Evolutionary conservation across 1,140 invertebrate genomes (phyloP), one percentile per base, ranked within the genome.

Genomic region (Drosophila orena): DNA sequence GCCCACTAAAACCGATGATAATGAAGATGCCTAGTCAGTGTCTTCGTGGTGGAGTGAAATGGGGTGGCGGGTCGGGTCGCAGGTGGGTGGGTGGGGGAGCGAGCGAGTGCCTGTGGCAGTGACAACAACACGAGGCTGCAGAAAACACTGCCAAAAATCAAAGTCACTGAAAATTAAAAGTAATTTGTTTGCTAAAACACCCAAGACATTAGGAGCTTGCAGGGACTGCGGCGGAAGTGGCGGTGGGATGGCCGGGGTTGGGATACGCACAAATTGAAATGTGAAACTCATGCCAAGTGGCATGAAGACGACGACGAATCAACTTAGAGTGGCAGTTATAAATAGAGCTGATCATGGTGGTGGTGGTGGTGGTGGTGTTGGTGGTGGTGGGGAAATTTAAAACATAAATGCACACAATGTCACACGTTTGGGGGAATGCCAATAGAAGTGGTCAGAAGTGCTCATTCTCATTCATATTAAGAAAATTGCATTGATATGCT

Each of bases 111-210:
- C 43, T 38, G 57, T 40, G 55, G 68, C 65, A 61, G 43, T 61
- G 57, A 49, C 57, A 74, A 40, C 69, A 62, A 24, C 42, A 69
- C 52, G 30, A 5, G 24, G 27, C 20, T 20, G 40, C 17, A 14
- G 44, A 11, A 27, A 43, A 20, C 43, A 58, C 50, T 77, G 65
- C 56, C 62, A 83, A 88, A 89, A 89, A 89, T 89, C 84, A 89
- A 89, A 89, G 84, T 89, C 84, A 89, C 79, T 72, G 73, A 84
- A 89, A 89, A 89, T 89, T 89, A 89, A 89, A 89, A 89, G 84
- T 89, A 88, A 89, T 89, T 89, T 89, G 84, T 89, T 89, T 89
- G 84, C 79, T 60, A 89, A 89, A 89, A 84, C 79, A 61, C 84
- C 79, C 77, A 84, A 83, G 79, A 88, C 79, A 81, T 79, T 65